phyloP scores from a whole-genome alignment of 2,113 vertebrate species.

The Camelus bactrianus region DNA sequence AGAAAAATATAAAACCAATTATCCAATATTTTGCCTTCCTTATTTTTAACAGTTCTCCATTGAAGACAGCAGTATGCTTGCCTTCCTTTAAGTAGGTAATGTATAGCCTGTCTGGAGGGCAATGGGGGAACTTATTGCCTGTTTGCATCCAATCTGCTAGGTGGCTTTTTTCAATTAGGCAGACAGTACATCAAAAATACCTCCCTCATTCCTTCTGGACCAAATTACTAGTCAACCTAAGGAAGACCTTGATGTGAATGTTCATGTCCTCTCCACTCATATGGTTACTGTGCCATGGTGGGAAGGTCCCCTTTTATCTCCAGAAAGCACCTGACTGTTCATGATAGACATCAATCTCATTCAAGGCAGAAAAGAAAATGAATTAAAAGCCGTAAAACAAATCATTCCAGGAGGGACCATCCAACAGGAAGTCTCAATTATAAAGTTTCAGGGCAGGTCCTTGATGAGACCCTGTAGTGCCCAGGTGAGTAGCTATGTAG shows the following conservation, averaged over 20 bases:
- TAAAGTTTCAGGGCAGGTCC: background rate
- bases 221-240: background rate
- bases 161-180: background rate
- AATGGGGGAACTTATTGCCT: background rate
- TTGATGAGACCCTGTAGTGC: background rate
- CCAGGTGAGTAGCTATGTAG: background rate
- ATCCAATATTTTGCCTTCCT: background rate
- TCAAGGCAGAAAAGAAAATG: background rate
- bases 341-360: background rate
- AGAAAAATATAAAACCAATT: background rate
- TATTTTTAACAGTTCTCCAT: background rate
- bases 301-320: background rate
- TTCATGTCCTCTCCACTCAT: background rate
- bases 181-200: background rate
- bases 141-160: background rate
- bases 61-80: background rate
- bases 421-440: background rate
- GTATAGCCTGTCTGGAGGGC: background rate
- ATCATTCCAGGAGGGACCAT: background rate
- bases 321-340: background rate
- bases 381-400: background rate
- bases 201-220: background rate
- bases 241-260: background rate
- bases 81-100: background rate
- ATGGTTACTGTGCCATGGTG: fast-evolving